Evolutionary conservation across 2,888 invertebrate genomes (phyloP), one percentile per base, ranked within the genome.

Genomic region (Drosophila cognata): DNA sequence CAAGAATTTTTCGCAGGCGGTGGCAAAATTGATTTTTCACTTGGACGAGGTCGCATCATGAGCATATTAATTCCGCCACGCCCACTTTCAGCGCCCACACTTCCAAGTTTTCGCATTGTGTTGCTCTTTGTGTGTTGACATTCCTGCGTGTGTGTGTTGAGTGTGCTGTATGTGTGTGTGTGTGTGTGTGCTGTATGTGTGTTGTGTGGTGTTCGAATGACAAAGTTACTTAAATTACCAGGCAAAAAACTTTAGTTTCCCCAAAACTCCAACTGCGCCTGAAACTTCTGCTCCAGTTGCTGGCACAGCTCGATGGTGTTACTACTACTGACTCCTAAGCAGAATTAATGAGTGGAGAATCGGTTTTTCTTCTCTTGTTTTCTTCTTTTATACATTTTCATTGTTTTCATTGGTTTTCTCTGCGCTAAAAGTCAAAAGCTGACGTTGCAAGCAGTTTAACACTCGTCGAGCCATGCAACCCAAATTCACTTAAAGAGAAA

Each of bases 171-270:
- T 29, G 33, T 62, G 38, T 57, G 46, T 58, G 61, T 43, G 62
- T 55, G 64, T 50, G 50, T 59, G 48, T 59, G 56, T 64, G 28
- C 28, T 28, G 31, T 33, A 11, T 21, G 72, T 64, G 62, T 56
- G 46, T 68, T 56, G 56, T 68, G 64, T 75, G 69, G 50, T 64
- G 63, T 59, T 73, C 76, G 79, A 82, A 81, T 85, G 86, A 85
- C 89, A 89, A 88, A 88, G 88, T 88, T 88, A 82, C 86, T 79
- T 78, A 82, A 89, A 89, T 87, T 87, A 83, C 81, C 86, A 77
- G 68, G 73, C 64, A 73, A 89, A 73, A 89, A 88, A 88, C 74
- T 88, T 87, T 87, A 71, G 70, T 72, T 88, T 52, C 11, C 53
- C 48, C 29, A 21, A 41, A 62, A 48, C 60, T 61, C 50, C 25